Evolutionary conservation across 2,888 invertebrate genomes (phyloP), one percentile per base, ranked within the genome.

Genomic region (Athetis lepigone): DNA sequence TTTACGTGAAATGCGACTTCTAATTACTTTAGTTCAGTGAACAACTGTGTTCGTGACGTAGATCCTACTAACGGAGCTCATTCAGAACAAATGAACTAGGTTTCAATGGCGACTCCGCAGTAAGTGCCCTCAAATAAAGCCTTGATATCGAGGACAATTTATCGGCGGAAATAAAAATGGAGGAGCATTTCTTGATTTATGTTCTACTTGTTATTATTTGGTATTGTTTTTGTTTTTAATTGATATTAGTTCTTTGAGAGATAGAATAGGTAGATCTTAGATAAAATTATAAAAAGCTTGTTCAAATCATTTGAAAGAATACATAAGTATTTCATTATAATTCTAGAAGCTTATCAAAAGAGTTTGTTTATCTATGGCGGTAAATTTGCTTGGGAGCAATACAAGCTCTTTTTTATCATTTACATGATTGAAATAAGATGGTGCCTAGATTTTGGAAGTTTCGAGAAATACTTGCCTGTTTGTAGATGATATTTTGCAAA

Each of bases 1-100:
- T 75, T 75, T 56, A 75, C 51, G 64, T 67, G 61, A 67, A 77
- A 62, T 82, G 79, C 73, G 74, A 62, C 76, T 79, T 82, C 78
- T 72, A 75, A 78, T 75, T 71, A 65, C 70, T 79, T 68, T 80
- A 81, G 75, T 73, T 82, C 83, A 50, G 61, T 68, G 78, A 79
- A 80, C 74, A 74, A 62, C 75, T 68, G 70, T 83, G 81, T 69
- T 77, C 76, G 71, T 80, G 84, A 83, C 80, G 80, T 75, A 79
- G 65, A 51, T 68, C 62, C 64, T 60, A 52, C 75, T 68, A 77
- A 78, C 75, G 83, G 81, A 79, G 76, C 79, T 84, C 85, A 85
- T 85, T 87, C 77, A 73, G 77, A 79, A 85, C 80, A 83, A 85
- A 82, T 82, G 82, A 85, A 85, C 84, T 84, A 85, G 82, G 76